A percentile compares a stretch with the other conserved stretches of the same genome.
Conservation (phyloP, 2,797 vertebrate genomes). For the Catamblyrhynchus diadema region DNA sequence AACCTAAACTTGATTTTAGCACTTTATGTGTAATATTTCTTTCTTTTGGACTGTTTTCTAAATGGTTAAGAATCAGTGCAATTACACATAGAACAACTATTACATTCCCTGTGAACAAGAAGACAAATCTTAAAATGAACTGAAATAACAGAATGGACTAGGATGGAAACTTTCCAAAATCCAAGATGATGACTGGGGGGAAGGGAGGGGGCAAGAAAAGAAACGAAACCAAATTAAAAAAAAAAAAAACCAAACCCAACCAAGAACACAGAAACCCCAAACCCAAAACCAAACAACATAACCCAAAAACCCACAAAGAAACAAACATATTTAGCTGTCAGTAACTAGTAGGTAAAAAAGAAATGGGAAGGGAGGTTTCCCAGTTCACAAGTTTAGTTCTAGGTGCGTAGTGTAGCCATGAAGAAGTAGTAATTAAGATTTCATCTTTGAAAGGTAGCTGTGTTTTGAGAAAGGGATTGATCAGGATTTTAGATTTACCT, state of each 20-base stretch:
- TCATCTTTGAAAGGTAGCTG: neutral
- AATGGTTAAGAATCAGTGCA: neutral
- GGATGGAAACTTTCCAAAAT: neutral
- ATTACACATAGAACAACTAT: fast-evolving
- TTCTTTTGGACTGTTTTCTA: neutral
- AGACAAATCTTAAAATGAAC: neutral
- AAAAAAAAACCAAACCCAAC: neutral
- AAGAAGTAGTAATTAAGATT: neutral
- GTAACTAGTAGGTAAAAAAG: neutral
- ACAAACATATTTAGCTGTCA: neutral
- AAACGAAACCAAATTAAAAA: neutral
- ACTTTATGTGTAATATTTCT: neutral
- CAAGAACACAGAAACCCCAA: neutral
- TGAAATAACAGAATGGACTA: neutral
- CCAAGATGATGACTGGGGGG: fast-evolving
- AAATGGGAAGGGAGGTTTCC: neutral
- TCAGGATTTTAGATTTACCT: neutral
- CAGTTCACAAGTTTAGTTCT: neutral
- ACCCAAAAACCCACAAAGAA: neutral
- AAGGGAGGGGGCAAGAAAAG: neutral
- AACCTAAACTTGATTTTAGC: neutral
- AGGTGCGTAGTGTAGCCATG: neutral
- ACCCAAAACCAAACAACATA: neutral
- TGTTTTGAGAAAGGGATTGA: neutral
- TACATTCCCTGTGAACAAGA: neutral